Conservation (phyloP, 1,140 invertebrate species). For the Halictus rubicundus region DNA sequence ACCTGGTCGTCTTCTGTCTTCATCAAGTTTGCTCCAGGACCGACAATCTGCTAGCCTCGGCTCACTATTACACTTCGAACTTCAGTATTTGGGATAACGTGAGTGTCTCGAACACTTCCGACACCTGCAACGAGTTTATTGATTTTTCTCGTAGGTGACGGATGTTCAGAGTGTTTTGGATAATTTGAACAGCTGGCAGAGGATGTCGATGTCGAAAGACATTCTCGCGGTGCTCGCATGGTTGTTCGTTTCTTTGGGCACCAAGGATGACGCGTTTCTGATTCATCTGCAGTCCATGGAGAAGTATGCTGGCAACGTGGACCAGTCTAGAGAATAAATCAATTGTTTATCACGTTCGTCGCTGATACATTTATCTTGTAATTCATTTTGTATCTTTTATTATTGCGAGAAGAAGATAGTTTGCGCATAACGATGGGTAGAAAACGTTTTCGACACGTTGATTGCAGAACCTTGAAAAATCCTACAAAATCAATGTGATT, state of each 20-base stretch:
- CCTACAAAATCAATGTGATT: too few relatives aligned
- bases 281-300: slow-evolving; percentile 70
- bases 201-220: slow-evolving; percentile 72
- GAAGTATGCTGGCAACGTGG: slow-evolving; percentile 56
- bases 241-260: slow-evolving; percentile 73
- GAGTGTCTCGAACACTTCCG: slow-evolving; percentile 24
- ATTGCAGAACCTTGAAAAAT: too few relatives aligned
- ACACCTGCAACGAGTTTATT: too few relatives aligned
- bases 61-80: slow-evolving; percentile 64
- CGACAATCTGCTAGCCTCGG: slow-evolving; percentile 69
- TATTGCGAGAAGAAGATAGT: too few relatives aligned
- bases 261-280: slow-evolving; percentile 71
- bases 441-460: too few relatives aligned
- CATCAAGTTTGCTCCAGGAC: slow-evolving; percentile 69
- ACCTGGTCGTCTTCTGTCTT: slow-evolving; percentile 71
- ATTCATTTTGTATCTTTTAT: too few relatives aligned
- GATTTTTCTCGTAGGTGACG: slow-evolving; percentile 37
- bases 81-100: slow-evolving; percentile 58
- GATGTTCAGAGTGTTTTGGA: slow-evolving; percentile 29
- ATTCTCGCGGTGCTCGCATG: slow-evolving; percentile 72
- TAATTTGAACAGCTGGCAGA: slow-evolving; percentile 70
- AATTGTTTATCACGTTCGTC: neutral
- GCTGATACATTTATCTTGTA: too few relatives aligned
- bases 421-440: too few relatives aligned
- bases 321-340: slow-evolving; percentile 7